Conservation (phyloP, 2,113 vertebrate genomes). For the Colossoma macropomum region DNA sequence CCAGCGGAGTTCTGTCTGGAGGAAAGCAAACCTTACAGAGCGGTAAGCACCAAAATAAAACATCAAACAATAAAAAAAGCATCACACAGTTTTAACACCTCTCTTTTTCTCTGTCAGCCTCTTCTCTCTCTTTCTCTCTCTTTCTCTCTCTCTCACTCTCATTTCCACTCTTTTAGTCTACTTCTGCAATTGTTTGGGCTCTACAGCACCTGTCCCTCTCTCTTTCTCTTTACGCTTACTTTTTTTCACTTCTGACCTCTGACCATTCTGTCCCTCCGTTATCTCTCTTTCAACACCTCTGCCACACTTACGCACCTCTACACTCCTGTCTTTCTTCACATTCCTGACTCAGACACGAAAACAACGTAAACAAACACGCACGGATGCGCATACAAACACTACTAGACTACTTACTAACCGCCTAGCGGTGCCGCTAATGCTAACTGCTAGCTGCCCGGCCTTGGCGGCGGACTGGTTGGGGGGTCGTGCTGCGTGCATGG, state of each 20-base stretch:
- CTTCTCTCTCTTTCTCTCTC: background rate
- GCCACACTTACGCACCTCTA: conserved; percentile 35
- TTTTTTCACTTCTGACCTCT: background rate
- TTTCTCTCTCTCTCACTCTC: background rate
- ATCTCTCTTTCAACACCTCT: conserved; percentile 15
- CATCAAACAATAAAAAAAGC: background rate
- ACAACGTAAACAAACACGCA: background rate
- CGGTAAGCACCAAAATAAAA: conserved; percentile 68
- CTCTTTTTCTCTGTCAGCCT: background rate
- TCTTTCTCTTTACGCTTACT: background rate
- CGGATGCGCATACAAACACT: conserved; percentile 26
- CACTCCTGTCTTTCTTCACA: background rate
- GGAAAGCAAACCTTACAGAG: conserved; percentile 85
- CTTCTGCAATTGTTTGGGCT: background rate
- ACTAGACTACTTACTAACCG: conserved; percentile 43
- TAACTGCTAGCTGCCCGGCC: conserved; percentile 48
- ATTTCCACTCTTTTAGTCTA: background rate
- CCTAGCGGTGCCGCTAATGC: conserved; percentile 49
- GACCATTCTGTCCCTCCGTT: background rate
- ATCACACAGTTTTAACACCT: background rate
- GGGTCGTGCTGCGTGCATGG: conserved; percentile 56
- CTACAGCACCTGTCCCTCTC: background rate
- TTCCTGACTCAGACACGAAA: conserved; percentile 24
- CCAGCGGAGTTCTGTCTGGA: conserved; percentile 82
- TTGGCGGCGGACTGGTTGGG: conserved; percentile 40